Evolutionary conservation across 2,797 vertebrate genomes (phyloP), one percentile per base, ranked within the genome.

Genomic region (Melanogrammus aeglefinus): DNA sequence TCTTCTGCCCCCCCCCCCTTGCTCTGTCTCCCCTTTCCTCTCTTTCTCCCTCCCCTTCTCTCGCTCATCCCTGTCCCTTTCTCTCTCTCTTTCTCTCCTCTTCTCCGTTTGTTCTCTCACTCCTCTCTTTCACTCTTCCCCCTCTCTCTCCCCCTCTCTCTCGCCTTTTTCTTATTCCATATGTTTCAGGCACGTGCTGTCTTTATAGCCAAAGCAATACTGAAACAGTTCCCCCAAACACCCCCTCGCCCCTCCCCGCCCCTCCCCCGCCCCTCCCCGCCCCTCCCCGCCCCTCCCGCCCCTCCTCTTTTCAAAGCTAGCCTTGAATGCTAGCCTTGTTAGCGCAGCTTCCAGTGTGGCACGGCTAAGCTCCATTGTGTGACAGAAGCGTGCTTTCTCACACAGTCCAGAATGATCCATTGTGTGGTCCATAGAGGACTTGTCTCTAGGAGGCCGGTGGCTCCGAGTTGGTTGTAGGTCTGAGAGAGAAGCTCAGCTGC

Each of bases 301-400:
- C 57, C 57, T 63, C 57, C n/a, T 24, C 57, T n/a, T 63, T 63
- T 63, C 5, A 8, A 63, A 63, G 21, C 12, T 63, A 63, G 16
- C 47, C 47, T 21, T 63, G 21, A 63, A 63, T 24, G 75, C 77
- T 6, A 4, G 73, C 86, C 74, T 88, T 92, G 89, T 90, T 76
- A 31, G 47, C 44, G 18, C 38, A 74, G 71, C 2, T 70, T 79
- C 70, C 63, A 77, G 80, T 81, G 76, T 87, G 88, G 85, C 87
- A 91, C 89, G 91, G 87, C 85, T 80, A 57, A 82, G 88, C 78
- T 69, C 88, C 82, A 86, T 92, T 91, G 91, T 91, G 84, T 83
- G 51, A 41, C 73, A 87, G 80, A 84, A 87, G 57, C 21, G 21
- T 76, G 81, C 75, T 85, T 86, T 84, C 84, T 90, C 44, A 79